Evolutionary conservation across 2,113 vertebrate species (phyloP).

Genomic region (Conger conger): DNA sequence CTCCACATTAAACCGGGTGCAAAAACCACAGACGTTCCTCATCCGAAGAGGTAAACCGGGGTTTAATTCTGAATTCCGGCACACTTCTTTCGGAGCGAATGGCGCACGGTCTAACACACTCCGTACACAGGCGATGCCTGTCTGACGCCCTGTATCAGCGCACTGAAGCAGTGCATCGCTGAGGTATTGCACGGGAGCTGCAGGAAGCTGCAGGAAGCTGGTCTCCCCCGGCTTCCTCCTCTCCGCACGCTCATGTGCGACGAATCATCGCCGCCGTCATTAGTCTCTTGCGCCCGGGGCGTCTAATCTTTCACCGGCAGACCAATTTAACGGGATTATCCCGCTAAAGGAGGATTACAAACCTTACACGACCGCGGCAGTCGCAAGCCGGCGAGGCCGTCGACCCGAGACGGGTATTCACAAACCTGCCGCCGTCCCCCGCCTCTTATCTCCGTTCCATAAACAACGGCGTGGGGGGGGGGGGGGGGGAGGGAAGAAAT

Average conservation of each 20-base stretch:
- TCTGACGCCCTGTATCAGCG: not conserved
- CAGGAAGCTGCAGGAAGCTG: too few species aligned
- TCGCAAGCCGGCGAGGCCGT: not conserved
- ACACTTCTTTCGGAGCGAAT: not conserved
- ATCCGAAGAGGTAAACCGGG: too few species aligned
- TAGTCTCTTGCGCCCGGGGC: not conserved
- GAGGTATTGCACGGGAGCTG: not conserved
- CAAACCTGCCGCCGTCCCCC: not conserved
- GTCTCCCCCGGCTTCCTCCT: not conserved
- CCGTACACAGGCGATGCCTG: not conserved
- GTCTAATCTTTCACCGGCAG: constrained; percentile 3
- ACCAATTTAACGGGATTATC: constrained; percentile 19
- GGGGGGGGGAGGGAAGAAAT: not conserved
- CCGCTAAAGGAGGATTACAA: constrained; percentile 11
- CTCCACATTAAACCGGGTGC: too few species aligned
- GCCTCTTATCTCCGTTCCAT: too few species aligned
- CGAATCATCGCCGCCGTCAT: not conserved
- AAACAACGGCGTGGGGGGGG: not conserved
- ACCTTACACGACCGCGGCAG: not conserved
- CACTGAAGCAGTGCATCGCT: not conserved
- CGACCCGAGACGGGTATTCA: not conserved
- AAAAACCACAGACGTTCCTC: not conserved
- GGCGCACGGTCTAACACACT: too few species aligned
- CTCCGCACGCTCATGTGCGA: not conserved
- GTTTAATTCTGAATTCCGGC: not conserved